Evolutionary conservation across 1,140 invertebrate species (phyloP).

Genomic region (Thrips palmi): DNA sequence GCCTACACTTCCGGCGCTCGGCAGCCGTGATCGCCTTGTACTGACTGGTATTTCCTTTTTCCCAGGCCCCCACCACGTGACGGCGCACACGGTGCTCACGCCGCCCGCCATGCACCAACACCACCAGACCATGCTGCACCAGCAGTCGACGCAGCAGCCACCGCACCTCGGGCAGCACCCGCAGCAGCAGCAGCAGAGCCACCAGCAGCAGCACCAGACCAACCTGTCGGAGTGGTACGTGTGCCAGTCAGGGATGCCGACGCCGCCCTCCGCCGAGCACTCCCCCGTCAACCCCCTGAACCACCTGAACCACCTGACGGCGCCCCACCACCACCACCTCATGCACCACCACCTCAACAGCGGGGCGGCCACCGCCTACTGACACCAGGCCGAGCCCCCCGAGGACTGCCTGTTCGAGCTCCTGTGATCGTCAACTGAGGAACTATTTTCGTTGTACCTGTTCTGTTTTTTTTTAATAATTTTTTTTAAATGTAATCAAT

Average conservation of each 20-base stretch:
- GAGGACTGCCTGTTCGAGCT: no score
- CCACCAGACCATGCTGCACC: background rate
- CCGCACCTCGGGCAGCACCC: background rate
- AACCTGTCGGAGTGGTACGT: conserved; percentile 43
- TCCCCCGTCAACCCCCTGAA: conserved; percentile 33
- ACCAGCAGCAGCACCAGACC: conserved; percentile 20
- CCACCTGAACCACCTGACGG: conserved; percentile 28
- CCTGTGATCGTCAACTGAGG: no score
- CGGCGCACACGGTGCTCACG: conserved; percentile 6
- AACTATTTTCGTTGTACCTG: no score
- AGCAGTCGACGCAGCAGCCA: background rate
- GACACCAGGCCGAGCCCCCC: conserved; percentile 18
- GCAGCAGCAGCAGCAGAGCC: background rate
- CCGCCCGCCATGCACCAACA: conserved; percentile 12
- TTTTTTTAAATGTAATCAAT: no score
- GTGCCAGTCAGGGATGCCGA: conserved; percentile 26
- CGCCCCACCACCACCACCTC: conserved; percentile 22
- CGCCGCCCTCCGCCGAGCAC: conserved; percentile 31
- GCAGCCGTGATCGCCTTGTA: no score
- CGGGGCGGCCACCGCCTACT: conserved; percentile 32
- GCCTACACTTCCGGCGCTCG: no score
- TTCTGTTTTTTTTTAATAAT: no score
- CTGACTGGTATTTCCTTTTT: no score
- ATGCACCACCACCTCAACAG: conserved; percentile 27
- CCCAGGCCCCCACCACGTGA: conserved; percentile 12